Evolutionary conservation across 2,888 invertebrate species (phyloP), one percentile per base, ranked within the genome.

Genomic region (Parnassius orleans): DNA sequence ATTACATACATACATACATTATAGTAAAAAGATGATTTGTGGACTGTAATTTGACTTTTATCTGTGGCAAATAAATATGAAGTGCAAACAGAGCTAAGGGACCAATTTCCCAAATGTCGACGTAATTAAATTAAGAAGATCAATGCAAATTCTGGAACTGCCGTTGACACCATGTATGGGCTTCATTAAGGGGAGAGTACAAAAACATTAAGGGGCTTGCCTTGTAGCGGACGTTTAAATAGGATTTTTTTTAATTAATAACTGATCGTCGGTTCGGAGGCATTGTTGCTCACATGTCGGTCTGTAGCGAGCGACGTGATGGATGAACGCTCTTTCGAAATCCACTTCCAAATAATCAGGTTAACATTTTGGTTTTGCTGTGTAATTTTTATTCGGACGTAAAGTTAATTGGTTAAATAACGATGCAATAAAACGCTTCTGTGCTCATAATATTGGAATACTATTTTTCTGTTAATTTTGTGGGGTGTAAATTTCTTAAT

Each of bases 71-170:
- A 52, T 59, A 14, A 44, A 48, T 19, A 7, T 9, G 11, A 7
- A n/a, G 11, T 14, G 33, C 43, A 47, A 47, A 47, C 64, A n/a
- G 61, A 61, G 47, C 51, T 55, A 53, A 56, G 47, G 56, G 42
- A 65, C 52, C 64, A 65, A 69, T 66, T 68, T 67, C 64, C 66
- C 63, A 68, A 66, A 61, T 63, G 64, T 65, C 53, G 74, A 69
- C 70, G 74, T 73, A 79, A 80, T 80, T 78, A 77, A 76, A 73
- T 76, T 77, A 78, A 70, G 72, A 74, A 71, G 74, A 80, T 84
- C 82, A 80, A 86, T 87, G 84, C 80, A 87, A 80, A 87, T 86
- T 84, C 86, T 84, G 86, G 83, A 86, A 79, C 82, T 80, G 72
- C 73, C 76, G 69, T 68, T 61, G 69, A 64, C 63, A 61, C 88